phyloP scores from a whole-genome alignment of 2,888 invertebrate species.

The Gibbula magus region DNA sequence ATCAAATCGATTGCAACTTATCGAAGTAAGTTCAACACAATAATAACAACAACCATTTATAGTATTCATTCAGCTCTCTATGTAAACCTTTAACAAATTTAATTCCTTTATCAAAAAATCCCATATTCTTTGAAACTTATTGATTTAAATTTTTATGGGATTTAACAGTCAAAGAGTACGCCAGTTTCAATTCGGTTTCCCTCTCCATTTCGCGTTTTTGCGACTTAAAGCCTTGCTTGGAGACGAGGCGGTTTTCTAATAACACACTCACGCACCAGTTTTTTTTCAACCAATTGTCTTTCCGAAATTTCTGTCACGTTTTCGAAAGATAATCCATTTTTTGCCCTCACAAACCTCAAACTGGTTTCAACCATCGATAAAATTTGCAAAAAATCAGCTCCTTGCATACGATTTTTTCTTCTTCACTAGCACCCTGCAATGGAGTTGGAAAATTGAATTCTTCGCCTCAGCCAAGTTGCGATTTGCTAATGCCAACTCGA shows the following conservation, averaged over 20 bases:
- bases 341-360: not conserved
- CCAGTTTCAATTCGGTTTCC: too few species aligned
- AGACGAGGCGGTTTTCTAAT: slow-evolving; percentile 8
- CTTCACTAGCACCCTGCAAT: not conserved
- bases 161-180: too few species aligned
- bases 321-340: not conserved
- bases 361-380: slow-evolving; percentile 6
- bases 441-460: not conserved
- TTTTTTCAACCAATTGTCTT: slow-evolving; percentile 9
- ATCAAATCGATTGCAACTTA: too few species aligned
- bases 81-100: too few species aligned
- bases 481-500: slow-evolving; percentile 5
- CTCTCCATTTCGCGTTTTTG: too few species aligned
- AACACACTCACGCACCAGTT: not conserved
- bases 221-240: not conserved
- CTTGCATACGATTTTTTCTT: not conserved
- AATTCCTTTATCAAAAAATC: too few species aligned
- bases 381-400: slow-evolving; percentile 8
- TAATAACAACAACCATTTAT: too few species aligned
- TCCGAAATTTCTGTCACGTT: slow-evolving; percentile 8
- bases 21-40: too few species aligned
- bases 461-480: slow-evolving; percentile 1
- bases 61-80: too few species aligned
- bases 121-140: too few species aligned
- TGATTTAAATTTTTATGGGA: too few species aligned